phyloP scores from a whole-genome alignment of 53 echinoderm and acorn worm species.

The Echinometra lucunter region DNA sequence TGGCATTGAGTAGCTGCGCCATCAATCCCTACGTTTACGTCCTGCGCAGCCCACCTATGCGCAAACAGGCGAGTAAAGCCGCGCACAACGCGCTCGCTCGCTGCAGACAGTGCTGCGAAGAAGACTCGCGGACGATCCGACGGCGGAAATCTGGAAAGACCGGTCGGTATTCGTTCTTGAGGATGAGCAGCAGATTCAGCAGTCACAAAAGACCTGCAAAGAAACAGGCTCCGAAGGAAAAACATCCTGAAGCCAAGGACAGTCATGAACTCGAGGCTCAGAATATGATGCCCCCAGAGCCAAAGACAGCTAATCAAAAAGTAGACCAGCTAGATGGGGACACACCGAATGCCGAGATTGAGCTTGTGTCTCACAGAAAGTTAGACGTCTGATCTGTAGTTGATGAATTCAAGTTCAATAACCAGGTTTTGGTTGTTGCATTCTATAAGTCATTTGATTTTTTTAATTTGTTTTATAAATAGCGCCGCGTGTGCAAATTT shows the following conservation, averaged over 20 bases:
- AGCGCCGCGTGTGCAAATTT: too few relatives aligned
- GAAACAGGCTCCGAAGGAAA: background rate
- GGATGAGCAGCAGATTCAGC: slow-evolving; percentile 58
- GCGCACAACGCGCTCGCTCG: background rate
- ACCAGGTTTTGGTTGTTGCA: too few relatives aligned
- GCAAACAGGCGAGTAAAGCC: slow-evolving; percentile 76
- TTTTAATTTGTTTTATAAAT: too few relatives aligned
- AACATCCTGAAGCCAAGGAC: background rate
- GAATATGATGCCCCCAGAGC: slow-evolving; percentile 6
- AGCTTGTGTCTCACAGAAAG: slow-evolving; percentile 57
- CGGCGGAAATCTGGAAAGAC: slow-evolving; percentile 40
- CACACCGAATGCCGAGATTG: slow-evolving; percentile 35
- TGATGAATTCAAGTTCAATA: too few relatives aligned
- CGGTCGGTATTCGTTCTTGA: slow-evolving; percentile 47
- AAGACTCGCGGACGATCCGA: slow-evolving; percentile 41
- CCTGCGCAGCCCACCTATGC: slow-evolving; percentile 88
- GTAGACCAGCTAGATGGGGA: slow-evolving; percentile 5
- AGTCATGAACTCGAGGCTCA: background rate
- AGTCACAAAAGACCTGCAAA: background rate
- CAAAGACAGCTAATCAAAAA: background rate
- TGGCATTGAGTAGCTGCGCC: slow-evolving; percentile 85
- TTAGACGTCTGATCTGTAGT: slow-evolving; percentile 24
- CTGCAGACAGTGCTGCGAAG: slow-evolving; percentile 63
- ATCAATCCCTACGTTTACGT: slow-evolving; percentile 95
- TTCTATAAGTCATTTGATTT: too few relatives aligned